A percentile compares a stretch with the other conserved stretches of the same genome.
These are phyloP conservation scores for Gnatocerus cornutus DNA, from an alignment of 2,888 invertebrate genomes.

Conservation along the genomic window DNA sequence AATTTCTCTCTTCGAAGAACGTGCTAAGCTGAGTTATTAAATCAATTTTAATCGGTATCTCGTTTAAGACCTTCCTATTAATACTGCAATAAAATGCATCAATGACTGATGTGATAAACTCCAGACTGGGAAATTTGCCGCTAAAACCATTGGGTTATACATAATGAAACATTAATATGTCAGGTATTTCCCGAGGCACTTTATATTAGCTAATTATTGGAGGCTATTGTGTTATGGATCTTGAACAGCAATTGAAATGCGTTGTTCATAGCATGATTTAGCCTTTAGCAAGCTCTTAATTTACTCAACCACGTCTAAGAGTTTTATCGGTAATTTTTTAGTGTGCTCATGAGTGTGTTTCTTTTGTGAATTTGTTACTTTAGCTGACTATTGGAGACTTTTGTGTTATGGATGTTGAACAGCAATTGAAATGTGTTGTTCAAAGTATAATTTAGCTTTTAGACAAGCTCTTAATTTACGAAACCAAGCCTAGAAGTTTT, in stretches of 20 bases:
- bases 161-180: slow-evolving; percentile 40
- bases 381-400: slow-evolving; percentile 30
- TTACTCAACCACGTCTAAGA: background rate
- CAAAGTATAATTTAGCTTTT: background rate
- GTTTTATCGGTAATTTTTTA: no score
- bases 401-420: slow-evolving; percentile 30
- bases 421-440: slow-evolving; percentile 26
- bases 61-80: slow-evolving; percentile 13
- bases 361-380: no score
- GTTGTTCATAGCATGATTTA: slow-evolving; percentile 10
- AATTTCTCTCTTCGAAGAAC: no score
- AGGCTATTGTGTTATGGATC: slow-evolving; percentile 24
- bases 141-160: slow-evolving; percentile 34
- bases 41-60: slow-evolving; percentile 4
- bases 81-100: slow-evolving; percentile 43
- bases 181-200: slow-evolving; percentile 41
- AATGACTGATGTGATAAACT: slow-evolving; percentile 42
- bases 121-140: slow-evolving; percentile 36
- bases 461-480: background rate
- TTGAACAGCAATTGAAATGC: slow-evolving; percentile 35
- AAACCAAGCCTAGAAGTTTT: background rate
- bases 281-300: slow-evolving; percentile 13
- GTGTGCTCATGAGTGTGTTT: no score
- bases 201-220: slow-evolving; percentile 38
- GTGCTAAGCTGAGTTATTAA: background rate